Evolutionary conservation across 2,797 vertebrate species (phyloP).

Genomic region (Masticophis lateralis): DNA sequence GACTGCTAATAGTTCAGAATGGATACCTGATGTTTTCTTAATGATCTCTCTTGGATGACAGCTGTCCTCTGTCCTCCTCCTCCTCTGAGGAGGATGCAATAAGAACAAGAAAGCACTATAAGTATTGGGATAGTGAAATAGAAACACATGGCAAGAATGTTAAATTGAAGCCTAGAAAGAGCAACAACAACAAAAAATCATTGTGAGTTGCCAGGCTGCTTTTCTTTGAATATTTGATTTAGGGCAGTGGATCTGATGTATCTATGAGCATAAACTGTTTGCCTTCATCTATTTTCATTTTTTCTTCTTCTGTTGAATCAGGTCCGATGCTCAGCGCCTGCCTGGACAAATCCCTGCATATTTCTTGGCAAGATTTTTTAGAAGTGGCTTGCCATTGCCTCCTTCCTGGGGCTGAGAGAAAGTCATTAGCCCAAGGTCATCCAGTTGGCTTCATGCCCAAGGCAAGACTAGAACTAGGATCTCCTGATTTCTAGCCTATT

Average conservation of each 20-base stretch:
- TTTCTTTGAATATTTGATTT: not conserved
- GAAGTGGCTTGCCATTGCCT: not conserved
- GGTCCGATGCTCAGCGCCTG: not conserved
- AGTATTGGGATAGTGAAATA: not conserved
- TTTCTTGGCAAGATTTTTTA: not conserved
- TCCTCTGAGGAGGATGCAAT: not conserved
- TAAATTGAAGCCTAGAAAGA: not conserved
- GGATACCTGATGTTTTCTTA: not conserved
- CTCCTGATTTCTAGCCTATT: not conserved
- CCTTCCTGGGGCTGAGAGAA: not conserved
- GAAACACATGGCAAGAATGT: not conserved
- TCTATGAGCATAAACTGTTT: not conserved
- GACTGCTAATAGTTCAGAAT: not conserved
- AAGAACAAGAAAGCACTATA: not conserved
- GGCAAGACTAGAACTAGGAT: not conserved
- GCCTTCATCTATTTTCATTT: not conserved
- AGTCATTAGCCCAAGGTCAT: not conserved
- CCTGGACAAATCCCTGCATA: not conserved
- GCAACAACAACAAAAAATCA: not conserved
- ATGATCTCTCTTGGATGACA: not conserved
- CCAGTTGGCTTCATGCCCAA: not conserved
- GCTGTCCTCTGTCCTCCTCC: not conserved
- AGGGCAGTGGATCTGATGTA: not conserved
- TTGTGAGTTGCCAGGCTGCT: not conserved
- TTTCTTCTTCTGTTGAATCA: not conserved